Evolutionary conservation across 2,797 vertebrate genomes (phyloP), one percentile per base, ranked within the genome.

Genomic region (Potorous gilbertii): DNA sequence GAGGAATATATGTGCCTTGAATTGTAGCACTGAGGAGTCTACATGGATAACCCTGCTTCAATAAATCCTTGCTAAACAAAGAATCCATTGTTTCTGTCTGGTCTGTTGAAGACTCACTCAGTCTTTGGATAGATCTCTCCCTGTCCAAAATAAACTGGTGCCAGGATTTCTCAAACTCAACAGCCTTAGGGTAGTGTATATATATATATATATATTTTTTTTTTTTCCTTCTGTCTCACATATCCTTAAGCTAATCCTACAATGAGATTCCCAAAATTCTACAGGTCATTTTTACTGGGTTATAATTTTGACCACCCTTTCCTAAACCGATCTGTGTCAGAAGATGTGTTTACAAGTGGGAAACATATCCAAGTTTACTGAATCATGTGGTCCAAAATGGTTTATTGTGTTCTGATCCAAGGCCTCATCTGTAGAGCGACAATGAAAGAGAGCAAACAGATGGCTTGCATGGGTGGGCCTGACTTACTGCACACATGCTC

Each of bases 401-500:
- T 55, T 90, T 66, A 59, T 89, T 89, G 50, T 56, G 46, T 74
- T 54, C 46, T 55, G 31, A 50, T 95, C 91, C 91, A 96, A 91
- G 54, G 62, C 92, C 62, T 56, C 56, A 40, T 74, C 56, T 74
- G 74, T 40, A 74, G 1, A 40, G 40, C 4, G 40, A 89, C 59
- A 96, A 62, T 81, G 62, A 90, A 21, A 93, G 54, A 92, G 12
- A 95, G 40, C 16, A 11, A 14, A 12, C 31, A 62, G 55, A 54
- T 91, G 93, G 94, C 94, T 91, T 46, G 46, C 29, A 87, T 89
- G 56, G 46, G 55, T n/a, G 55, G 46, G 52, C 62, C 29, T 50
- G 52, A 56, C 11, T 8, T 87, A 62, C 93, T 18, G 56, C 28
- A 54, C 74, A 93, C 54, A 93, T 52, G 92, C 92, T 94, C 56